Evolutionary conservation across 2,113 vertebrate species (phyloP).

Genomic region (Zootoca vivipara): DNA sequence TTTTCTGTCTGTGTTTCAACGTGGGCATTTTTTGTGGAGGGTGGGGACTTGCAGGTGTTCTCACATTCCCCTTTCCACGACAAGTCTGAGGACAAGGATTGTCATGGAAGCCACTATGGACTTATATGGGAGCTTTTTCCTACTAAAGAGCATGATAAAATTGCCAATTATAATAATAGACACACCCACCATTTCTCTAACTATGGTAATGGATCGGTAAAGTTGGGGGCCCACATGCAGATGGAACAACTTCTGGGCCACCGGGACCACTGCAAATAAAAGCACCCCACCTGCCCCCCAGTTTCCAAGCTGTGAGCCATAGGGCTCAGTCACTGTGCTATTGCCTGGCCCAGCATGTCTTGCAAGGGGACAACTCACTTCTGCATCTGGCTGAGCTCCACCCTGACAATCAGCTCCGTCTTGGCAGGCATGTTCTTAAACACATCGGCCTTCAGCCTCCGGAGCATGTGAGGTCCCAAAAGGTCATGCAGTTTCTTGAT

Average conservation of each 20-base stretch:
- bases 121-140: too few relatives aligned
- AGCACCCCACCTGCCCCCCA: background rate
- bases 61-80: too few relatives aligned
- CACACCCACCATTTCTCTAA: too few relatives aligned
- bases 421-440: slow-evolving; percentile 99
- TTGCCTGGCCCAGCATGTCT: background rate
- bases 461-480: slow-evolving; percentile 96
- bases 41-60: too few relatives aligned
- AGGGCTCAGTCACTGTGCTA: background rate
- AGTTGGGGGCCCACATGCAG: background rate
- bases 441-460: slow-evolving; percentile 93
- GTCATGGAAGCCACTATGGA: too few relatives aligned
- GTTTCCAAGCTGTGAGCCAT: background rate
- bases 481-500: slow-evolving; percentile 98
- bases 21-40: too few relatives aligned
- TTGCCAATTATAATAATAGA: too few relatives aligned
- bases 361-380: slow-evolving; percentile 79
- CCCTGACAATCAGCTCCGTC: slow-evolving; percentile 94
- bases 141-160: too few relatives aligned
- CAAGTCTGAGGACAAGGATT: too few relatives aligned
- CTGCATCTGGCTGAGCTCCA: slow-evolving; percentile 99
- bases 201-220: background rate
- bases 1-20: too few relatives aligned
- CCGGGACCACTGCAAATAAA: background rate
- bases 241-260: background rate